Base-by-base conservation (phyloP, 2,113 vertebrate species). In the Acinonyx jubatus region DNA sequence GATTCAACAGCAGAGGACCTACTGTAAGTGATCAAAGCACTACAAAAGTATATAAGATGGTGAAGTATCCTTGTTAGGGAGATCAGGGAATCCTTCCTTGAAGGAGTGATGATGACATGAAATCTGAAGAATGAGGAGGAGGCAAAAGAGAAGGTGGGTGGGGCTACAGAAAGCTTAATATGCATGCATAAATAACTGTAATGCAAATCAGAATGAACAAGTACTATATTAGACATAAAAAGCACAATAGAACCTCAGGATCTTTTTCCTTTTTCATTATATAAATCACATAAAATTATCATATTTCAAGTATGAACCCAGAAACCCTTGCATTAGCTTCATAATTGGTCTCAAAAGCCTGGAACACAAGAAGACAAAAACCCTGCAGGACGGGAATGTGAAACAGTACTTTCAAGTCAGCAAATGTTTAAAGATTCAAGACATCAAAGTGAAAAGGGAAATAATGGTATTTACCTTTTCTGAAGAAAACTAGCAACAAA, bases 401-500 rank as follows among this genome's bases (percentile, higher is more conserved):
- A 97, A 98, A 96, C 36, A 91, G 52, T 95, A 93, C 80, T 96
- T 96, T 94, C 84, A 95, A 97, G 52, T 94, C 73, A 89, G 71
- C 36, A 57, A 69, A 97, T 81, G 38, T 48, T 92, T 50, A 97
- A 96, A 50, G 38, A 92, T 74, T 94, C 61, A 88, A 95, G 80
- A 63, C 38, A 95, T 91, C 90, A 97, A 97, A 94, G 50, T 48
- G 2, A 94, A 92, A 95, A 91, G 63, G 38, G n/a, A 95, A 97
- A 93, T 71, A 85, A 90, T 41, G 16, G 15, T 87, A 25, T 91
- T 96, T 96, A 83, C 55, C 52, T 87, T 95, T 95, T 93, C 93
- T 96, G 66, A 63, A 66, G 57, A 97, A 94, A 97, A 84, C 74
- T 52, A 65, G 69, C 69, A 96, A 94, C 48, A 95, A 81, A 89